phyloP scores from a whole-genome alignment of 2,797 vertebrate genomes.

The Okamejei kenojei region DNA sequence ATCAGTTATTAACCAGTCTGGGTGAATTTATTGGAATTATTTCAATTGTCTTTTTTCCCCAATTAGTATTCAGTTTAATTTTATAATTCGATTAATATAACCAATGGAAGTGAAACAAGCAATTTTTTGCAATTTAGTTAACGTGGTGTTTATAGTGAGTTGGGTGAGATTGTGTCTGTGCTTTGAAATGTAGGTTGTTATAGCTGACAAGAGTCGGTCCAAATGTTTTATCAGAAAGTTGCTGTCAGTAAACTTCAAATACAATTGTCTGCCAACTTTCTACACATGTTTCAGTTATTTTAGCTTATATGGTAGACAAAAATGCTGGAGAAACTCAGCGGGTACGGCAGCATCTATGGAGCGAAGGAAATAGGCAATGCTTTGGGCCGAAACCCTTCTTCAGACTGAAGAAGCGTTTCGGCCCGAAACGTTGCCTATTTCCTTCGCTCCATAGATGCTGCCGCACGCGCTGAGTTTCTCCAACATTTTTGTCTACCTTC shows the following conservation, averaged over 20 bases:
- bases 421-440: too few relatives aligned
- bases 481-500: too few relatives aligned
- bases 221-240: not conserved
- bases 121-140: not conserved
- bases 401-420: too few relatives aligned
- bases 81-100: not conserved
- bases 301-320: not conserved
- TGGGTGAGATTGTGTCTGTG: too few relatives aligned
- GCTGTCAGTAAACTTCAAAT: not conserved
- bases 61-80: not conserved
- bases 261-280: not conserved
- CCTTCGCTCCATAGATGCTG: too few relatives aligned
- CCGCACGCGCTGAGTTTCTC: too few relatives aligned
- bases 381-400: too few relatives aligned
- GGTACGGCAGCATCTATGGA: too few relatives aligned
- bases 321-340: too few relatives aligned
- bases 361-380: too few relatives aligned
- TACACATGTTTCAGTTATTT: not conserved
- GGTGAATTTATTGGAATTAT: not conserved
- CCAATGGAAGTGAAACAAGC: not conserved
- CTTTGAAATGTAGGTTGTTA: not conserved
- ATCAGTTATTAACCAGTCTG: not conserved
- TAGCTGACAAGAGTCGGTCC: not conserved
- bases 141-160: not conserved
- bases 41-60: not conserved